Percentiles rank a stretch among this genome's conserved stretches.
These are phyloP conservation scores for Coleophora flavipennella DNA, from an alignment of 2,888 invertebrate genomes.

Conservation along the genomic window DNA sequence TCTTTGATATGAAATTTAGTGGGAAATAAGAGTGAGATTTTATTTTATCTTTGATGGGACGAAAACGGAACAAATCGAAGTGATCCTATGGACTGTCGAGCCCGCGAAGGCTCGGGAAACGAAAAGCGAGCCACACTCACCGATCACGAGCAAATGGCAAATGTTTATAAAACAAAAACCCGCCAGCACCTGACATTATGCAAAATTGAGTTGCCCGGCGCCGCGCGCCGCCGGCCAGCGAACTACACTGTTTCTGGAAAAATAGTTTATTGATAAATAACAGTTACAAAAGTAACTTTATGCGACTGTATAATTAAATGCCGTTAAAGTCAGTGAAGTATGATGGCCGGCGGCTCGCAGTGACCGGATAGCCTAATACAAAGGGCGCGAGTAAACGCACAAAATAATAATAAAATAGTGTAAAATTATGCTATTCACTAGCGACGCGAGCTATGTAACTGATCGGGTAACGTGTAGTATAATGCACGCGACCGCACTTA, in stretches of 20 bases:
- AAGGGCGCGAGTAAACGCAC: not conserved
- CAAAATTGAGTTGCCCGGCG: not conserved
- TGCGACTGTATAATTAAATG: no score
- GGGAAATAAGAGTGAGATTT: no score
- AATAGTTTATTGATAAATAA: no score
- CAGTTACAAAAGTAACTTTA: no score
- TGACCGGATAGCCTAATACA: no score
- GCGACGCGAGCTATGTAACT: conserved; percentile 58
- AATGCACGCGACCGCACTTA: conserved; percentile 26
- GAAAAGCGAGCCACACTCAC: not conserved
- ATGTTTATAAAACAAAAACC: conserved; percentile 1
- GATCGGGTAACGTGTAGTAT: conserved; percentile 55
- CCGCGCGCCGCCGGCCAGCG: no score
- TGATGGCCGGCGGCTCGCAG: not conserved
- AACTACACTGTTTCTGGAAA: no score
- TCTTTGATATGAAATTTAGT: no score
- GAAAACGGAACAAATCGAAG: no score
- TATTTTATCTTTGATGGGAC: no score
- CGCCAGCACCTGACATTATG: conserved; percentile 8
- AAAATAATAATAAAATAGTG: conserved; percentile 20
- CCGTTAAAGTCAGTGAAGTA: not conserved
- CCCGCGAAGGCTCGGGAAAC: no score
- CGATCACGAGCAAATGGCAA: conserved; percentile 2
- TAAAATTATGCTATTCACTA: conserved; percentile 56
- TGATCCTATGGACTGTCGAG: no score